Percentiles rank a stretch among this genome's conserved stretches.
Evolutionary conservation across 2,888 invertebrate species (phyloP).

Genomic region (Nomada ruficornis): DNA sequence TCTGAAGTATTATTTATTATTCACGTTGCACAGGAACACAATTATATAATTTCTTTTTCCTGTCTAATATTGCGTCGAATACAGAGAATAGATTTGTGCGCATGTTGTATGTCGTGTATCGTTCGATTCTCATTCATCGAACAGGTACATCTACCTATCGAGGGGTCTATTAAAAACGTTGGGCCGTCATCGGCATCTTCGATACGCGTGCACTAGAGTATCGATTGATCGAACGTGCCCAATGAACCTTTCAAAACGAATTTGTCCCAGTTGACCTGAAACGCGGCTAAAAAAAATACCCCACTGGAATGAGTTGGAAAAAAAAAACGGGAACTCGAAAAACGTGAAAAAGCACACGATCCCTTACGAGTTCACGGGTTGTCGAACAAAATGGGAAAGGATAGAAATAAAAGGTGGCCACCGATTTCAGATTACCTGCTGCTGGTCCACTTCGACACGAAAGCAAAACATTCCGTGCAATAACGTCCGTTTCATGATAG

Average conservation of each 20-base stretch:
- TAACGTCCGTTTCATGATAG: constrained; percentile 50
- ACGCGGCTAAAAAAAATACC: constrained; percentile 11
- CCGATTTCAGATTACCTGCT: constrained; percentile 52
- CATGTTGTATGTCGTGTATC: constrained; percentile 12
- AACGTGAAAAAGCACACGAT: not conserved
- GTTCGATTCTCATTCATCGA: not conserved
- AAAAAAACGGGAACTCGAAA: not conserved
- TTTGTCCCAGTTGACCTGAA: constrained; percentile 28
- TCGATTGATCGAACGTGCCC: constrained; percentile 10
- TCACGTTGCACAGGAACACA: no score
- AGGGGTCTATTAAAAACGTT: constrained; percentile 19
- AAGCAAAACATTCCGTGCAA: constrained; percentile 52
- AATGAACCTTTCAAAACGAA: constrained; percentile 34
- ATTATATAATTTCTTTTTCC: not conserved
- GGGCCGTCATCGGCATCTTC: constrained; percentile 14
- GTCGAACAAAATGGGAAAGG: constrained; percentile 1
- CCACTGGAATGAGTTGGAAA: constrained; percentile 1
- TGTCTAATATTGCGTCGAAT: not conserved
- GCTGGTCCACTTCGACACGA: constrained; percentile 23
- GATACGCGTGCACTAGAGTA: not conserved
- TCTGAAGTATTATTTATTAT: no score
- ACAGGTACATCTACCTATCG: not conserved
- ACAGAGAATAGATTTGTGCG: constrained; percentile 52
- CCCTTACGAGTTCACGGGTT: constrained; percentile 18
- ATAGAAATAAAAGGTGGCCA: constrained; percentile 21